Percentiles rank a stretch among this genome's conserved stretches.
phyloP scores from a whole-genome alignment of 2,113 vertebrate species.

The Paradoxurus hermaphroditus region DNA sequence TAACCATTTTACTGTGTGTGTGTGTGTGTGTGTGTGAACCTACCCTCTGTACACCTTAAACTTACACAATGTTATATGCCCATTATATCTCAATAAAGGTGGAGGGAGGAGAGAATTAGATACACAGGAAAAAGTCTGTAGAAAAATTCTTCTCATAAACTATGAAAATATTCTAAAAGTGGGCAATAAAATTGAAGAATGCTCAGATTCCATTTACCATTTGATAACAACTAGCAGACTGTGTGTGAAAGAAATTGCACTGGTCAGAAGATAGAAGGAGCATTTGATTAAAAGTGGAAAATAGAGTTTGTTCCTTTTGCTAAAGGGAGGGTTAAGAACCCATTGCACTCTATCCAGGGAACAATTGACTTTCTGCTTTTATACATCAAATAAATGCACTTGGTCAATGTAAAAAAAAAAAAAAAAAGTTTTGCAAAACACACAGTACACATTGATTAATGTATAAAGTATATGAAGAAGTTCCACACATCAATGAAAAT shows the following conservation, averaged over 20 bases:
- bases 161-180: neutral
- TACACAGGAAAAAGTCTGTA: neutral
- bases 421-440: neutral
- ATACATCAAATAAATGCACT: neutral
- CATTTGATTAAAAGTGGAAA: neutral
- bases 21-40: neutral
- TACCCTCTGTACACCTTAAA: neutral
- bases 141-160: neutral
- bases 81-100: neutral
- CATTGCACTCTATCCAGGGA: neutral
- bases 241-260: neutral
- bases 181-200: neutral
- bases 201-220: neutral
- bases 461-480: neutral
- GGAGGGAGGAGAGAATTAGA: neutral
- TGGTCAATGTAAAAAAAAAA: neutral
- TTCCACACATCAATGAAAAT: neutral
- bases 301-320: neutral
- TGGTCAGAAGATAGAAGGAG: neutral
- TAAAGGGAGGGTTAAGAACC: neutral
- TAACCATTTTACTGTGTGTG: neutral
- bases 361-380: neutral
- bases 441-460: neutral
- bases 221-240: neutral
- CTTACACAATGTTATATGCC: neutral